Evolutionary conservation across 1,140 invertebrate genomes (phyloP).

Genomic region (Ceratoteleas bidentatus): DNA sequence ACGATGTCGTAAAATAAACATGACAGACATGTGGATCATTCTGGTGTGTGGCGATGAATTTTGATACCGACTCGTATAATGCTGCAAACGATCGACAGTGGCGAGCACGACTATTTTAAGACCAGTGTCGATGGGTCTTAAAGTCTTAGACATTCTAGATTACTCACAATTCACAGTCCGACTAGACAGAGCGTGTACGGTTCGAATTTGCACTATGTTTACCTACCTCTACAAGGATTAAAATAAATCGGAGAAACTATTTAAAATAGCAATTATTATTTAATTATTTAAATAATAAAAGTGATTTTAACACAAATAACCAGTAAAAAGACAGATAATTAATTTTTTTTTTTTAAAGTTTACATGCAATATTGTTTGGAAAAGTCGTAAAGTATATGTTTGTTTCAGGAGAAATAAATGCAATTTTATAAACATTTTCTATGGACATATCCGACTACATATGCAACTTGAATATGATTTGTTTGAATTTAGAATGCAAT

Average conservation of each 20-base stretch:
- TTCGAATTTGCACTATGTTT: neutral
- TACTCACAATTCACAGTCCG: conserved; percentile 3
- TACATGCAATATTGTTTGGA: too few species aligned
- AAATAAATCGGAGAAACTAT: neutral
- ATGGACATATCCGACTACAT: too few species aligned
- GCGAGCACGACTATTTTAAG: conserved; percentile 28
- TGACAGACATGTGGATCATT: neutral
- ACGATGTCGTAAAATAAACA: neutral
- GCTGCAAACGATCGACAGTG: conserved; percentile 18
- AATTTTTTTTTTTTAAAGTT: too few species aligned
- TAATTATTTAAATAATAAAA: too few species aligned
- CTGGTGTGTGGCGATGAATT: conserved; percentile 7
- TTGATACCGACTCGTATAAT: conserved; percentile 18
- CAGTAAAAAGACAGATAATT: too few species aligned
- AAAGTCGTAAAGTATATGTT: too few species aligned
- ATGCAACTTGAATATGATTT: too few species aligned
- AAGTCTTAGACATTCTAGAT: conserved; percentile 5
- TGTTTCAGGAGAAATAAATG: too few species aligned
- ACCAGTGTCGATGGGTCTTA: conserved; percentile 18
- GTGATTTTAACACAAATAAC: too few species aligned
- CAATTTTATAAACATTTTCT: too few species aligned
- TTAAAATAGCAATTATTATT: too few species aligned
- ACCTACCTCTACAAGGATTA: neutral
- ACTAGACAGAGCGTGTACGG: neutral
- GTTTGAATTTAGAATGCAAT: too few species aligned